phyloP scores from a whole-genome alignment of 2,113 vertebrate genomes.

The Arenaria interpres region DNA sequence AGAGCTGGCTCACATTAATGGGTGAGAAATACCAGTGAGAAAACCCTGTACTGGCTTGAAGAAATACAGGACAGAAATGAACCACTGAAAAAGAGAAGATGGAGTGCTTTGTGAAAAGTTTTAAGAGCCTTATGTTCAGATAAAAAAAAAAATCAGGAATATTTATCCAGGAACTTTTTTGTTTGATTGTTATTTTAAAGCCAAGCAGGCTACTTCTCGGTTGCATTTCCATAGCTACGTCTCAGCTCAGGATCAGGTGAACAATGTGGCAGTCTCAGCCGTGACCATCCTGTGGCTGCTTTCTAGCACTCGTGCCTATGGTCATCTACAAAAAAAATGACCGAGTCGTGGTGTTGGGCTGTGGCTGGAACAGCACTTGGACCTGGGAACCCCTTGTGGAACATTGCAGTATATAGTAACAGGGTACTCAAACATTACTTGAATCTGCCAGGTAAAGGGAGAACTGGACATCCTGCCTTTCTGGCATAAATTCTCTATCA shows the following conservation, averaged over 20 bases:
- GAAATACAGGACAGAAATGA: not conserved
- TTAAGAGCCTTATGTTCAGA: not conserved
- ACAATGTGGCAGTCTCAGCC: not conserved
- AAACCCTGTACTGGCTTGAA: not conserved
- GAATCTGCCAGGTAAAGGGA: not conserved
- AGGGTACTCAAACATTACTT: not conserved
- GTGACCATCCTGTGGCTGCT: not conserved
- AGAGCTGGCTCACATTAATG: rapidly evolving
- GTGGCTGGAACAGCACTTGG: not conserved
- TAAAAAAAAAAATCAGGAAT: not conserved
- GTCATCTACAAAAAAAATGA: not conserved
- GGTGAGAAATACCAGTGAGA: not conserved
- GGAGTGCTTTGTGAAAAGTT: not conserved
- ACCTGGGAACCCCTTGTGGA: not conserved
- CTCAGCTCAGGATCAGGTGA: not conserved
- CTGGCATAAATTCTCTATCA: not conserved
- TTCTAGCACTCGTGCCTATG: not conserved
- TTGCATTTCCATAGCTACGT: not conserved
- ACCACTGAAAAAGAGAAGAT: not conserved
- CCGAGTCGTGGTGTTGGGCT: rapidly evolving
- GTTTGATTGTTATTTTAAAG: not conserved
- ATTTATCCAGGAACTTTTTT: not conserved
- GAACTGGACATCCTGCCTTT: not conserved
- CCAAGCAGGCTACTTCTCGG: not conserved
- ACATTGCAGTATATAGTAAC: not conserved